Evolutionary conservation across 2,888 invertebrate genomes (phyloP).

Genomic region (Hypsopygia costalis): DNA sequence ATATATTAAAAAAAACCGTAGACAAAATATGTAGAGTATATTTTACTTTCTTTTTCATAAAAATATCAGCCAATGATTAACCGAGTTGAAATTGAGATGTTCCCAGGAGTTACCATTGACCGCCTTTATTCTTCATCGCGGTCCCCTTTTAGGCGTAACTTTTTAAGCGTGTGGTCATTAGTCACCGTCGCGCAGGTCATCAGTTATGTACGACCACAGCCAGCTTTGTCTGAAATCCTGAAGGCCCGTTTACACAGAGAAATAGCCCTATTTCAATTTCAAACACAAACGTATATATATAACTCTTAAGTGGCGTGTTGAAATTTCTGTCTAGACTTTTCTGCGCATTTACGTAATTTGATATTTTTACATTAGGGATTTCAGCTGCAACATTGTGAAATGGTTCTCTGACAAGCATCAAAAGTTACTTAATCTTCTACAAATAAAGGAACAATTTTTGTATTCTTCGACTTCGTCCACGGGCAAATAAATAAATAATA

Average conservation of each 20-base stretch:
- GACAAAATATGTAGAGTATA: no score
- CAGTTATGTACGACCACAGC: conserved; percentile 3
- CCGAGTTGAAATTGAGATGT: not conserved
- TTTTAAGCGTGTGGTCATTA: not conserved
- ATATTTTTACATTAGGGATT: no score
- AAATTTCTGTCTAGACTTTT: no score
- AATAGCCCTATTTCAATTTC: conserved; percentile 38
- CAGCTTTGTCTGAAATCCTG: conserved; percentile 22
- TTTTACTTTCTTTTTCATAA: no score
- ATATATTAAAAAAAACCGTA: no score
- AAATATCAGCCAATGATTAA: not conserved
- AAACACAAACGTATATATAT: conserved; percentile 26
- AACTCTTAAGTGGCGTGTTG: not conserved
- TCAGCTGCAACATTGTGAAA: no score
- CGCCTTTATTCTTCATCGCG: not conserved
- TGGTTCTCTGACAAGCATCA: no score
- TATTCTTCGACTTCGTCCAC: no score
- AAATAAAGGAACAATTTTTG: no score
- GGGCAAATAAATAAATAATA: no score
- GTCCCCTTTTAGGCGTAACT: not conserved
- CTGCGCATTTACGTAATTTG: no score
- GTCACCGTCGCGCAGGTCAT: not conserved
- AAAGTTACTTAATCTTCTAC: no score
- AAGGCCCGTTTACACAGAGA: conserved; percentile 12
- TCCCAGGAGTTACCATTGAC: not conserved